These are phyloP conservation scores for Nilaparvata lugens DNA, from an alignment of 1,140 invertebrate genomes.

Conservation along the genomic window DNA sequence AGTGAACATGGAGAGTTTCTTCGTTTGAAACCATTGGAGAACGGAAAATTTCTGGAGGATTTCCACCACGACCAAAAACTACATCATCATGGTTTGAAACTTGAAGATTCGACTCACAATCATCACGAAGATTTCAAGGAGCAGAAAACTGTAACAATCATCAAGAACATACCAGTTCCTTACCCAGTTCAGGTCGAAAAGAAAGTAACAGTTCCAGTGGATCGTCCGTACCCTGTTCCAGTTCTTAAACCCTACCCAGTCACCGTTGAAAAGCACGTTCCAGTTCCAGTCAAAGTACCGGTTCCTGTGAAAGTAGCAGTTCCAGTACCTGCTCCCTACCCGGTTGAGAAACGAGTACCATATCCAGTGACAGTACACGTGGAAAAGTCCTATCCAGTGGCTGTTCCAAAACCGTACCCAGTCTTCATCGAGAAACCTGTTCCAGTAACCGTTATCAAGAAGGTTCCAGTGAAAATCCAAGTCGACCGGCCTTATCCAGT, in stretches of 20 bases:
- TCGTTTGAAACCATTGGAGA: too few species aligned
- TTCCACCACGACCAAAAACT: too few species aligned
- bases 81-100: too few species aligned
- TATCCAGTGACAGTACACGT: slow-evolving; percentile 41
- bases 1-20: too few species aligned
- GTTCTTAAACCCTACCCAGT: slow-evolving; percentile 28
- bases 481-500: too few species aligned
- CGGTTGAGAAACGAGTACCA: slow-evolving; percentile 51
- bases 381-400: slow-evolving; percentile 38
- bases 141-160: slow-evolving; percentile 47
- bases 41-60: too few species aligned
- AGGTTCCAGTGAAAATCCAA: too few species aligned
- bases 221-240: slow-evolving; percentile 11
- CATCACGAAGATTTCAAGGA: slow-evolving; percentile 52
- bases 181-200: slow-evolving; percentile 40
- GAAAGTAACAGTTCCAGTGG: slow-evolving; percentile 38
- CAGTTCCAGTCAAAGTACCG: slow-evolving; percentile 2
- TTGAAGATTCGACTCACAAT: too few species aligned
- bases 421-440: slow-evolving; percentile 57
- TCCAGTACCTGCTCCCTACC: slow-evolving; percentile 31
- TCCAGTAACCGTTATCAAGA: slow-evolving; percentile 36
- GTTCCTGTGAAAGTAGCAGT: slow-evolving; percentile 18
- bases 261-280: slow-evolving; percentile 10
- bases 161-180: slow-evolving; percentile 57
- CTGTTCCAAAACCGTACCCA: slow-evolving; percentile 36